These are phyloP conservation scores for Lasioglossum villosulum DNA, from an alignment of 2,888 invertebrate genomes.

Conservation along the genomic window DNA sequence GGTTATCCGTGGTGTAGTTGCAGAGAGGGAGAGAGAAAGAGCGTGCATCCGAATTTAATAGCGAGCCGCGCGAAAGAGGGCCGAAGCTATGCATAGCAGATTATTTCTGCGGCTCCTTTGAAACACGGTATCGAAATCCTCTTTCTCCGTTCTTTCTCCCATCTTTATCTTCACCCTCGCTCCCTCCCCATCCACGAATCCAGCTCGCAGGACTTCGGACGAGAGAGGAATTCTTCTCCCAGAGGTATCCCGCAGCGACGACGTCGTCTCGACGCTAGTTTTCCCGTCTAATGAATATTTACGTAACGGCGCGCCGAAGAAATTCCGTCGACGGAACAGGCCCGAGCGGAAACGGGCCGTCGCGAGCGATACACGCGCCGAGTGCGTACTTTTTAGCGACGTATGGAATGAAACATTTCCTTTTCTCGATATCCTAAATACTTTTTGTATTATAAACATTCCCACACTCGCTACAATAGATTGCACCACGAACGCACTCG, in stretches of 20 bases:
- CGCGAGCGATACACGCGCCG: slow-evolving; percentile 9
- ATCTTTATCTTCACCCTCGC: slow-evolving; percentile 8
- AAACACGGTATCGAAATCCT: slow-evolving; percentile 57
- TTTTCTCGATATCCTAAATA: no score
- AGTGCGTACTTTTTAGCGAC: background rate
- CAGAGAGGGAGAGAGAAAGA: background rate
- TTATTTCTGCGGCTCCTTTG: slow-evolving; percentile 68
- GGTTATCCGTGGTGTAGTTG: background rate
- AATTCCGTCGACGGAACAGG: slow-evolving; percentile 48
- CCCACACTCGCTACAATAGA: background rate
- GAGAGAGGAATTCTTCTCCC: slow-evolving; percentile 53
- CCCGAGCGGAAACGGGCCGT: background rate
- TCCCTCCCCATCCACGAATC: slow-evolving; percentile 17
- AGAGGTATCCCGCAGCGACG: slow-evolving; percentile 44
- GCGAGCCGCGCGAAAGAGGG: slow-evolving; percentile 51
- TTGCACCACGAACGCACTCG: background rate
- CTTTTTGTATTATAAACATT: background rate
- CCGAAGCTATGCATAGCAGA: slow-evolving; percentile 72
- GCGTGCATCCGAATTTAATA: slow-evolving; percentile 70
- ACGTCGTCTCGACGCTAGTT: slow-evolving; percentile 59
- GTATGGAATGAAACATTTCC: no score
- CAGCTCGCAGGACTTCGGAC: slow-evolving; percentile 40
- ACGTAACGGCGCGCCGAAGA: slow-evolving; percentile 58
- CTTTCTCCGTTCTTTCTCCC: background rate
- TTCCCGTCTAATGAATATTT: slow-evolving; percentile 70